Evolutionary conservation across 2,113 vertebrate species (phyloP), one percentile per base, ranked within the genome.

Genomic region (Mustelus asterias): DNA sequence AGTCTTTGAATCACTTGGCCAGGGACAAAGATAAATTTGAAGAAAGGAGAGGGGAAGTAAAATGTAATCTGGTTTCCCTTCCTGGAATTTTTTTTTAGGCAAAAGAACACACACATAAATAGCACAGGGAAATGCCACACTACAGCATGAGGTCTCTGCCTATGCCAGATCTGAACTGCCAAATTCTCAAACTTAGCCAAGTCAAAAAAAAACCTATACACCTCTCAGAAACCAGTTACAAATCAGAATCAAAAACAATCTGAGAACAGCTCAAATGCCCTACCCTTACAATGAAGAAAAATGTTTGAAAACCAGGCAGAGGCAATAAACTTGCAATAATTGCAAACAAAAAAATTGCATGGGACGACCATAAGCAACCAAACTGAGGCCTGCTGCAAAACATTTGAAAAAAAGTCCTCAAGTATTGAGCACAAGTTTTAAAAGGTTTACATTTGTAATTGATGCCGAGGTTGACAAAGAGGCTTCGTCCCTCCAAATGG

Each of bases 21-120:
- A 9, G 60, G 60, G 60, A 37, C 22, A 93, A 65, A 93, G 33
- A 93, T 65, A 93, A 65, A 93, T 65, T 37, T 93, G 16, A 65
- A 65, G 63, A 92, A 93, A 93, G 60, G 88, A 29, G 29, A 93
- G 60, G 29, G 80, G 89, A 92, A 65, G 29, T 37, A n/a, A 54
- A 65, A 65, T 37, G 58, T 93, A 93, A 93, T 65, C 60, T 65
- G 89, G 60, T 93, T 93, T n/a, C 89, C n/a, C n/a, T 93, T 22
- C 63, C 29, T 92, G 63, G 54, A 90, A n/a, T 83, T 29, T 88
- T 54, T 54, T 58, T 89, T 58, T 54, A 54, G 48, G 26, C 86
- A 92, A 92, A 92, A 24, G 13, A 33, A 63, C 14, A 60, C 54
- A 48, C 24, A 54, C 86, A 54, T 44, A 88, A 54, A 88, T 54